These are phyloP conservation scores for Crenuchus spilurus DNA, from an alignment of 2,797 vertebrate species.

Conservation along the genomic window DNA sequence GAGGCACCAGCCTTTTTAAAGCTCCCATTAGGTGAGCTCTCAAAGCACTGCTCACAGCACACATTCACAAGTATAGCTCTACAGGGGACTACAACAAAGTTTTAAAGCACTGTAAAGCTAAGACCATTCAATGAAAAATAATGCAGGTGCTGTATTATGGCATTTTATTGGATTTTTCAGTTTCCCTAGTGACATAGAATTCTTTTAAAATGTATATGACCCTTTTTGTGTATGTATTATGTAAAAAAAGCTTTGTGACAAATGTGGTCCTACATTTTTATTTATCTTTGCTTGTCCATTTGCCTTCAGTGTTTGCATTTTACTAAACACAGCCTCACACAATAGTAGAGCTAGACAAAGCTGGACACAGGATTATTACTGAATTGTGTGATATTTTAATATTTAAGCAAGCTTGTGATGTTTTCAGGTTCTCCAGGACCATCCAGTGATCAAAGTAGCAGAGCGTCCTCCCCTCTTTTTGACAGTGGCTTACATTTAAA, in stretches of 20 bases:
- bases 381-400: no score
- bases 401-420: slow-evolving; percentile 16
- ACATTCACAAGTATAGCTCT: slow-evolving; percentile 27
- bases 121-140: slow-evolving; percentile 29
- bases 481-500: slow-evolving; percentile 93
- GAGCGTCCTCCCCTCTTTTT: slow-evolving; percentile 88
- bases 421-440: slow-evolving; percentile 85
- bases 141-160: slow-evolving; percentile 13
- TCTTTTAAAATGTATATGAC: background rate
- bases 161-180: background rate
- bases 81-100: slow-evolving; percentile 26
- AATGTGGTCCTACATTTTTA: background rate
- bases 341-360: background rate
- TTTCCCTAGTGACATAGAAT: background rate
- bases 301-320: background rate
- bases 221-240: background rate
- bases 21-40: slow-evolving; percentile 88
- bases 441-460: slow-evolving; percentile 84
- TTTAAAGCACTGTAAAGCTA: slow-evolving; percentile 18
- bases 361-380: no score
- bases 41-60: background rate
- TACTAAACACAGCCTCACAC: background rate
- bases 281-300: background rate
- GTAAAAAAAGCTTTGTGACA: background rate
- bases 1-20: slow-evolving; percentile 94